Percentiles rank a stretch among this genome's conserved stretches.
Conservation (phyloP, 2,888 invertebrate genomes). For the Sialis fuliginosa region DNA sequence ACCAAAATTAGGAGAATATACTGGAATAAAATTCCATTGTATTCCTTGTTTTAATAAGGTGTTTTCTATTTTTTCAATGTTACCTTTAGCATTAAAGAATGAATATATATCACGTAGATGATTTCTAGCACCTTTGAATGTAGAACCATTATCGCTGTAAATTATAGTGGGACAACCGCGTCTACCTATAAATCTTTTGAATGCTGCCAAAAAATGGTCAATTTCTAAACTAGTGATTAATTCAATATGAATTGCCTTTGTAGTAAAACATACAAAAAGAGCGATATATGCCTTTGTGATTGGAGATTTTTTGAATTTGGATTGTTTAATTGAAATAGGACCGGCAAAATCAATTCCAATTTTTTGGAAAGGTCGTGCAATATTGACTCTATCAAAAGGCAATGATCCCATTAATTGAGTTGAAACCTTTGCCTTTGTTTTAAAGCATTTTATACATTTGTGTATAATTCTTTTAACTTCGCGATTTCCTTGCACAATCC, state of each 20-base stretch:
- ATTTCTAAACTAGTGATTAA: not conserved
- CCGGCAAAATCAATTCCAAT: constrained; percentile 10
- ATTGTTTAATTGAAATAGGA: constrained; percentile 8
- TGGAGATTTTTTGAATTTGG: not conserved
- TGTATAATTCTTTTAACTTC: not conserved
- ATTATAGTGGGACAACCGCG: constrained; percentile 3
- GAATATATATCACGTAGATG: constrained; percentile 8
- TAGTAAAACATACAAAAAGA: not conserved
- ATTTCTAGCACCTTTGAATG: constrained; percentile 13
- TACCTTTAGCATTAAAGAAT: not conserved
- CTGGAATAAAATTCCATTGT: constrained; percentile 15
- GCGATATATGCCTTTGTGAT: not conserved
- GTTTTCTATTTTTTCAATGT: constrained; percentile 2
- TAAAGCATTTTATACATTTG: not conserved
- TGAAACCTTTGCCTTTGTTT: not conserved
- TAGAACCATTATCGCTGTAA: constrained; percentile 14
- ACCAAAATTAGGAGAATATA: constrained; percentile 14
- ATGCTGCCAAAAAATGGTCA: not conserved
- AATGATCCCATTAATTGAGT: constrained; percentile 8
- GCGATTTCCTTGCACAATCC: not conserved
- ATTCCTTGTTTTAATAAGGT: constrained; percentile 9
- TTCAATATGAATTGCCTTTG: not conserved
- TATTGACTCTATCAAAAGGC: constrained; percentile 6
- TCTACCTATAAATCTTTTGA: not conserved
- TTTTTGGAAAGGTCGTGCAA: constrained; percentile 6